Percentiles rank a stretch among this genome's conserved stretches.
Conservation (phyloP, 35 echinoderm and acorn worm genomes). For the Holothuria glaberrima region DNA sequence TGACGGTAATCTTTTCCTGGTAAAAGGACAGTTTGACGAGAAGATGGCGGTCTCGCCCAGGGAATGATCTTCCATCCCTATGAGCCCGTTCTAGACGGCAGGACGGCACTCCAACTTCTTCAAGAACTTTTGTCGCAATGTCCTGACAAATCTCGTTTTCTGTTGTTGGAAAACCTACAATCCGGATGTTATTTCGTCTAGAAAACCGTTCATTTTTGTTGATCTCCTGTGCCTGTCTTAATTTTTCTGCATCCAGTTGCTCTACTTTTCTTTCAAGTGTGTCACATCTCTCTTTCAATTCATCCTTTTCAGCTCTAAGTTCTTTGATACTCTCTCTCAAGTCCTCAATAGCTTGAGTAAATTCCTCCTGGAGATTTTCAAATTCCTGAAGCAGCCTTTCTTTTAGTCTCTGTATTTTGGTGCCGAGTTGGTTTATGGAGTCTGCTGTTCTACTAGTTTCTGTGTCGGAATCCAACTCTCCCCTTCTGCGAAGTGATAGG, state of each 20-base stretch:
- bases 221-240: not conserved
- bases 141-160: slow-evolving; percentile 31
- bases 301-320: not conserved
- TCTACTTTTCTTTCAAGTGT: not conserved
- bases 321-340: not conserved
- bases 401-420: not conserved
- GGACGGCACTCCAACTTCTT: not conserved
- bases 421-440: too few species aligned
- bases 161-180: not conserved
- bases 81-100: slow-evolving; percentile 16
- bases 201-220: slow-evolving; percentile 1
- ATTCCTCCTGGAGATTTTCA: too few species aligned
- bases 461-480: too few species aligned
- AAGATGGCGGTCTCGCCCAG: not conserved
- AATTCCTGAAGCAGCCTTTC: too few species aligned
- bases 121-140: slow-evolving; percentile 5
- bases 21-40: slow-evolving; percentile 17
- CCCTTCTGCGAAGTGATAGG: too few species aligned
- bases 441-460: too few species aligned
- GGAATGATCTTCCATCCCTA: not conserved
- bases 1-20: not conserved
- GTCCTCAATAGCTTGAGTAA: too few species aligned
- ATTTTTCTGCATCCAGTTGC: not conserved
- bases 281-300: not conserved
- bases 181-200: slow-evolving; percentile 17